phyloP scores from a whole-genome alignment of 2,113 vertebrate species.

The Odocoileus hemionus region DNA sequence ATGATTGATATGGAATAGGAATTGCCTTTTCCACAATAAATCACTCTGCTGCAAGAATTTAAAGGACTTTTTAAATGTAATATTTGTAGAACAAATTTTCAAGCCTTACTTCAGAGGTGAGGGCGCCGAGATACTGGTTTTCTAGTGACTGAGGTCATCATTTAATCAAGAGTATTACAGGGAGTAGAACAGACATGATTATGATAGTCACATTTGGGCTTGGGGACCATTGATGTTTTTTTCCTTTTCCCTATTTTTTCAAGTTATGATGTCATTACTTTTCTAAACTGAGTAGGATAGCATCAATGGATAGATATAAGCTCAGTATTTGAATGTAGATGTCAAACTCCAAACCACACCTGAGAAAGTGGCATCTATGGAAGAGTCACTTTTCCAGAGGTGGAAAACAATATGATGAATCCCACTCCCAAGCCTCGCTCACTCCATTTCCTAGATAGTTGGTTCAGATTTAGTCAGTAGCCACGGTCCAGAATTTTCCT shows the following conservation, averaged over 20 bases:
- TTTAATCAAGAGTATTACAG: neutral
- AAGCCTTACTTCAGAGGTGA: neutral
- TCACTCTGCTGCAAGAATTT: neutral
- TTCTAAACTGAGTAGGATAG: neutral
- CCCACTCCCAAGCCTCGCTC: neutral
- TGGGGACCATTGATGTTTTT: neutral
- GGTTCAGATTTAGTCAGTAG: neutral
- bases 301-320: neutral
- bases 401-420: neutral
- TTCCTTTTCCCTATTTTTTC: neutral
- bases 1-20: neutral
- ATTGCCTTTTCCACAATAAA: conserved; percentile 31
- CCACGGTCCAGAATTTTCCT: neutral
- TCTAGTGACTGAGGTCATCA: neutral
- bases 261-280: neutral
- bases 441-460: neutral
- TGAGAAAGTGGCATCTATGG: neutral
- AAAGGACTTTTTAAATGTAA: neutral
- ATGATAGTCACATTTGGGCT: neutral
- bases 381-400: neutral
- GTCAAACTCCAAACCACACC: neutral
- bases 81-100: neutral
- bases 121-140: neutral
- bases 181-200: neutral
- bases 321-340: neutral